phyloP scores from a whole-genome alignment of 2,797 vertebrate species.

The Lepilemur septentrionalis region DNA sequence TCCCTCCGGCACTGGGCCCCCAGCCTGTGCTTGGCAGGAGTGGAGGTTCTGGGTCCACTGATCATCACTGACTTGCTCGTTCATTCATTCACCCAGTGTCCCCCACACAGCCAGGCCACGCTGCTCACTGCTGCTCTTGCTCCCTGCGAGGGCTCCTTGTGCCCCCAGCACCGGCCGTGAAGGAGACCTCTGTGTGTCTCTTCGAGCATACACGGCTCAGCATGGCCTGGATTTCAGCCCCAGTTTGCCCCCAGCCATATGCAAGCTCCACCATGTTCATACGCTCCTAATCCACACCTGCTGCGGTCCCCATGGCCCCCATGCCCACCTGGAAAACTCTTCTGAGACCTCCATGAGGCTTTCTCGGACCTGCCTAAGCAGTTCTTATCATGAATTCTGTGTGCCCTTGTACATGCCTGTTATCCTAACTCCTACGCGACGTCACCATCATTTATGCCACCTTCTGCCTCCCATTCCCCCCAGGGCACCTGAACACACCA shows the following conservation, averaged over 20 bases:
- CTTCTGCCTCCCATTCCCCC: not conserved
- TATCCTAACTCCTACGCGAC: too few species aligned
- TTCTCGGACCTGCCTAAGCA: not conserved
- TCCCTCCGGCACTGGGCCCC: not conserved
- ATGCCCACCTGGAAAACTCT: not conserved
- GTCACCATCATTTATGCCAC: not conserved
- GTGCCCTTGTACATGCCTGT: not conserved
- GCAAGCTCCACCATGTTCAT: not conserved
- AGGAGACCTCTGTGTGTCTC: too few species aligned
- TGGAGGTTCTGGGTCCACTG: too few species aligned
- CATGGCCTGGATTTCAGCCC: not conserved
- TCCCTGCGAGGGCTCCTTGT: accelerated
- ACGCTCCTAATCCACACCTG: not conserved
- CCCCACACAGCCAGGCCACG: not conserved
- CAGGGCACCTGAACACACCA: too few species aligned
- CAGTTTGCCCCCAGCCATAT: too few species aligned
- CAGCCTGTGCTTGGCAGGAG: too few species aligned
- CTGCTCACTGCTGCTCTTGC: not conserved
- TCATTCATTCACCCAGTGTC: not conserved
- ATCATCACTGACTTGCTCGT: not conserved
- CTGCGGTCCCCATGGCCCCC: not conserved
- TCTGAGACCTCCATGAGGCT: not conserved
- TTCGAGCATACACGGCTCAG: not conserved
- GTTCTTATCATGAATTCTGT: not conserved
- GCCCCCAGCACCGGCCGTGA: accelerated